Conservation (phyloP, 2,113 vertebrate genomes). For the Scartelaos histophorus region DNA sequence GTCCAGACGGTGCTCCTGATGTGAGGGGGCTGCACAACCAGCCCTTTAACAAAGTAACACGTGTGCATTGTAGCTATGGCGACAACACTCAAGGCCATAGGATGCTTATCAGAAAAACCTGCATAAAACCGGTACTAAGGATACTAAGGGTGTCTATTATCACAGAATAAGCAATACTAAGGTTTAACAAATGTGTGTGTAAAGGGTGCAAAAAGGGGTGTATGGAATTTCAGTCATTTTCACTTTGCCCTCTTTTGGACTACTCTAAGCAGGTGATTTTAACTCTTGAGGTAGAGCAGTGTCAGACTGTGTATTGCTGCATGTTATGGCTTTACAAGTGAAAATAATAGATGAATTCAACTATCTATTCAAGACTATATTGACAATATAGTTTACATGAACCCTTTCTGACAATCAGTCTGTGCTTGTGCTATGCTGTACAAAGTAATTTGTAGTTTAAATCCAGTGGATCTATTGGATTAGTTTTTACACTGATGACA, state of each 20-base stretch:
- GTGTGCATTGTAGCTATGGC: constrained; percentile 24
- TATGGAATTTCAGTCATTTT: not conserved
- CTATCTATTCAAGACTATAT: too few species aligned
- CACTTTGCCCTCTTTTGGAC: constrained; percentile 56
- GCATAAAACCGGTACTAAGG: not conserved
- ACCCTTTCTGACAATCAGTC: too few species aligned
- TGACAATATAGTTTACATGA: too few species aligned
- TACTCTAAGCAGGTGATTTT: not conserved
- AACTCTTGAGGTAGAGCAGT: not conserved
- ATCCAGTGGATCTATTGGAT: not conserved
- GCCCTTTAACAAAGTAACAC: not conserved
- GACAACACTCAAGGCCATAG: not conserved
- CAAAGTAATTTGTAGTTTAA: too few species aligned
- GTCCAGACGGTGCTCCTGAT: not conserved
- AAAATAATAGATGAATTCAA: too few species aligned
- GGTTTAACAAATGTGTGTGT: not conserved
- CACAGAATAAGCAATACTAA: not conserved
- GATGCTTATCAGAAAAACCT: not conserved
- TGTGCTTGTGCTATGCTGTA: not conserved
- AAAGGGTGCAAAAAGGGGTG: not conserved
- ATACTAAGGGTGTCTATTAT: not conserved
- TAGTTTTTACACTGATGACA: not conserved
- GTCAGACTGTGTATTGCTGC: not conserved
- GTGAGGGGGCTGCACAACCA: constrained; percentile 8
- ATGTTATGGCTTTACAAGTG: not conserved